Evolutionary conservation across 2,888 invertebrate species (phyloP).

Genomic region (Muscina levida): DNA sequence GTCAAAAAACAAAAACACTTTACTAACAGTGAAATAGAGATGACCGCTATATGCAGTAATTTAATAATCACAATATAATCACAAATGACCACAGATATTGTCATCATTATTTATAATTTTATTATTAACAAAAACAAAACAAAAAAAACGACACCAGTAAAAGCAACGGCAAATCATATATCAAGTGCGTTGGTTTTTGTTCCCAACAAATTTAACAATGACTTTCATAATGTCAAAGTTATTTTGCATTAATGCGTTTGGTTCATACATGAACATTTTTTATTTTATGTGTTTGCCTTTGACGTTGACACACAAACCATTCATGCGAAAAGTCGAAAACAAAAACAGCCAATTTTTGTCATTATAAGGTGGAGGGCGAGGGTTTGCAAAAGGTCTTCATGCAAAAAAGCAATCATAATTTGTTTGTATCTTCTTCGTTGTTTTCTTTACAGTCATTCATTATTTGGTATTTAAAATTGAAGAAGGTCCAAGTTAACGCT

Average conservation of each 20-base stretch:
- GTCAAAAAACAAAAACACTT: constrained; percentile 6
- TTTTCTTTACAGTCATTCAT: constrained; percentile 16
- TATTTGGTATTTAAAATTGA: background rate
- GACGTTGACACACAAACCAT: constrained; percentile 54
- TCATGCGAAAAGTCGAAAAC: constrained; percentile 48
- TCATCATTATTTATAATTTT: constrained; percentile 55
- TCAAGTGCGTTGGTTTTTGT: background rate
- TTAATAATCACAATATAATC: background rate
- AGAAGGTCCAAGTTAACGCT: constrained; percentile 35
- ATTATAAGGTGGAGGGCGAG: background rate
- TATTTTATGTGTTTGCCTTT: constrained; percentile 8
- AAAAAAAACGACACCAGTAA: background rate
- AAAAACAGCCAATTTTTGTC: constrained; percentile 45
- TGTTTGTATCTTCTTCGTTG: background rate
- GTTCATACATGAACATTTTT: background rate
- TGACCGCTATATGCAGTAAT: constrained; percentile 29
- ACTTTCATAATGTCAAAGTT: constrained; percentile 61
- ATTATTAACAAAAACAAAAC: background rate
- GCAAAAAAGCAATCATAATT: constrained; percentile 43
- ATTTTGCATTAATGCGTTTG: constrained; percentile 43
- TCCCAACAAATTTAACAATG: constrained; percentile 54
- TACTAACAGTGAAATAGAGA: constrained; percentile 5
- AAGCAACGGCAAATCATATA: constrained; percentile 18
- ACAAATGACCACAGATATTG: constrained; percentile 33
- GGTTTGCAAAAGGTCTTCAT: constrained; percentile 35